Percentiles rank a stretch among this genome's conserved stretches.
Evolutionary conservation across 2,797 vertebrate species (phyloP).

Genomic region (Sebastes variabilis): DNA sequence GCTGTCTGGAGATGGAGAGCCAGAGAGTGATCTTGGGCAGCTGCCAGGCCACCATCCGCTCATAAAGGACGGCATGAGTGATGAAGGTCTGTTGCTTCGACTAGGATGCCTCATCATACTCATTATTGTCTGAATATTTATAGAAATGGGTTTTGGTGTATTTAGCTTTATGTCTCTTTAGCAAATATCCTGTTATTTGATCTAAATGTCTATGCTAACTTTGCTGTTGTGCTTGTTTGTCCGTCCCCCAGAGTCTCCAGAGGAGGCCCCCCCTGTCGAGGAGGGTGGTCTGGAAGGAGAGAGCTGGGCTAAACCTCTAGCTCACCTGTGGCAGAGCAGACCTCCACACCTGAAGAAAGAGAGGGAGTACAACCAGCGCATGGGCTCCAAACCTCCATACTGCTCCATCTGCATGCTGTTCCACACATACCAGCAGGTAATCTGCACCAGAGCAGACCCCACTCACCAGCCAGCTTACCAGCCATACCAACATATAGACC

Average conservation of each 20-base stretch:
- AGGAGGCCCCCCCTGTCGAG: constrained; percentile 85
- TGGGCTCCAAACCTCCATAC: constrained; percentile 90
- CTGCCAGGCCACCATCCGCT: constrained; percentile 94
- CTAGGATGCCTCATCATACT: background rate
- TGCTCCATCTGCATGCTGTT: constrained; percentile 94
- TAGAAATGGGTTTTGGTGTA: background rate
- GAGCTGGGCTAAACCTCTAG: constrained; percentile 92
- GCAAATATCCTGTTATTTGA: background rate
- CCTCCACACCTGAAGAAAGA: constrained; percentile 92
- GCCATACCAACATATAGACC: background rate
- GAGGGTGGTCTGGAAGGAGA: constrained; percentile 88
- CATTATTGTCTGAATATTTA: background rate
- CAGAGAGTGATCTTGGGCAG: constrained; percentile 88
- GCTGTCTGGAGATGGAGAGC: constrained; percentile 73
- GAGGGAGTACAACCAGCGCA: constrained; percentile 90
- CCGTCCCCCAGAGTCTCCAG: constrained; percentile 83
- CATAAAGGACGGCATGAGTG: constrained; percentile 91
- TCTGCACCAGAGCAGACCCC: background rate
- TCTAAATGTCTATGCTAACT: background rate
- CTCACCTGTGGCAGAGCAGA: constrained; percentile 94
- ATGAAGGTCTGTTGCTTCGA: constrained; percentile 85
- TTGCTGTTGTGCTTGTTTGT: constrained; percentile 6
- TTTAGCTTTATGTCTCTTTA: background rate
- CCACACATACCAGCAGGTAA: constrained; percentile 90
- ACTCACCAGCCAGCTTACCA: background rate